Base-by-base conservation (phyloP, 1,140 invertebrate species). In the Orchesella cincta region DNA sequence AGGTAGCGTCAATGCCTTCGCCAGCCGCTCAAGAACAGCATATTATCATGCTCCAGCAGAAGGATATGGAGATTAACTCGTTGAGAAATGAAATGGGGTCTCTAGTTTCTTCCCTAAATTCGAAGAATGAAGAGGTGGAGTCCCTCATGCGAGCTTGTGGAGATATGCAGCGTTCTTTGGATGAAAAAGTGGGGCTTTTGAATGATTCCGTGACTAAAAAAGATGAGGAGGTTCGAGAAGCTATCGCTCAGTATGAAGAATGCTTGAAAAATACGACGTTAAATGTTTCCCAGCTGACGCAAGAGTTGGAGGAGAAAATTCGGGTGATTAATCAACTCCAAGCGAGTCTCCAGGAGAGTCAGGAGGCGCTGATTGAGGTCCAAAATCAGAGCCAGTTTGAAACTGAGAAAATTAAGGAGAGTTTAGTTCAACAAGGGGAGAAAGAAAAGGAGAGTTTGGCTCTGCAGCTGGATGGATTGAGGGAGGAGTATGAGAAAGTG, bases 11-110 rank as follows among this genome's bases (percentile, higher is more conserved):
- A 20, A 46, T 46, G n/a, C n/a, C n/a, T n/a, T n/a, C n/a, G n/a
- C n/a, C n/a, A n/a, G n/a, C n/a, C n/a, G n/a, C n/a, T n/a, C n/a
- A n/a, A n/a, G n/a, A n/a, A n/a, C n/a, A n/a, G n/a, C n/a, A n/a
- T n/a, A n/a, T n/a, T n/a, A n/a, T n/a, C n/a, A n/a, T n/a, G n/a
- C n/a, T n/a, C n/a, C n/a, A n/a, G n/a, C n/a, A n/a, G n/a, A n/a
- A n/a, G n/a, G n/a, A 64, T 26, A 29, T 64, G 29, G 29, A 71
- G 29, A 36, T 71, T 20, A 5, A 5, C 14, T 28, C 3, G 16
- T 16, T 71, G 23, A 14, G 52, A 79, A 67, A 75, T 77, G 33
- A 80, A 28, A 33, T 73, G 18, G 18, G 3, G 26, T 20, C 39
- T 39, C n/a, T 39, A 2, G 52, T 23, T 1, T 28, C 14, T 36